A percentile compares a stretch with the other conserved stretches of the same genome.
phyloP scores from a whole-genome alignment of 2,888 invertebrate species.

The Dynastes tityus region DNA sequence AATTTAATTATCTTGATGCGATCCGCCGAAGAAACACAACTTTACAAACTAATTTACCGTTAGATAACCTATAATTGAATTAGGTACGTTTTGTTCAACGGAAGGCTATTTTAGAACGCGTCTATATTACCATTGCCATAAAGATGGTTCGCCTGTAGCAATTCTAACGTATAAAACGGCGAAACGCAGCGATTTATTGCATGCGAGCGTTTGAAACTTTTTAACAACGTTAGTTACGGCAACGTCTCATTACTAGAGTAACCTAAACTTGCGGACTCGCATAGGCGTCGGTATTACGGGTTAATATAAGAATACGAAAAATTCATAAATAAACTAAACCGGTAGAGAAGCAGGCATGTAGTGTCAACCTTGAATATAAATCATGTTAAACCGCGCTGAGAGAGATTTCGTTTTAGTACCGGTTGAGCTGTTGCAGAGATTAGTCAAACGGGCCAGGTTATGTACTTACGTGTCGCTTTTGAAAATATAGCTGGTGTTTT shows the following conservation, averaged over 20 bases:
- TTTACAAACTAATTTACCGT: constrained; percentile 10
- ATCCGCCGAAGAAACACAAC: not conserved
- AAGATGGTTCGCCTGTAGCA: not conserved
- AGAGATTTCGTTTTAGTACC: too few relatives aligned
- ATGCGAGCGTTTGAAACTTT: constrained; percentile 2
- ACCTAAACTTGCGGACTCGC: too few relatives aligned
- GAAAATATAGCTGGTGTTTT: too few relatives aligned
- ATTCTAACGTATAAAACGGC: not conserved
- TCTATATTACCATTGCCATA: not conserved
- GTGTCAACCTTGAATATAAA: too few relatives aligned
- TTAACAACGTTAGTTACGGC: constrained; percentile 26
- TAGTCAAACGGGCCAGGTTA: too few relatives aligned
- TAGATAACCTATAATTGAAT: constrained; percentile 11
- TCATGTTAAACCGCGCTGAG: too few relatives aligned
- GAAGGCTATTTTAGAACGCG: not conserved
- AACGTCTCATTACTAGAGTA: constrained; percentile 42
- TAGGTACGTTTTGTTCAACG: not conserved
- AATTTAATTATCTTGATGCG: not conserved
- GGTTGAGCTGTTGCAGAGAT: too few relatives aligned
- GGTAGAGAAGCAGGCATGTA: too few relatives aligned
- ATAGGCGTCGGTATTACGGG: too few relatives aligned
- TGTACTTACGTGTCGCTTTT: too few relatives aligned
- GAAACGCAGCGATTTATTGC: not conserved
- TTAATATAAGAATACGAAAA: too few relatives aligned
- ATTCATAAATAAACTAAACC: too few relatives aligned